Evolutionary conservation across 2,113 vertebrate genomes (phyloP).

Genomic region (Serinus canaria): DNA sequence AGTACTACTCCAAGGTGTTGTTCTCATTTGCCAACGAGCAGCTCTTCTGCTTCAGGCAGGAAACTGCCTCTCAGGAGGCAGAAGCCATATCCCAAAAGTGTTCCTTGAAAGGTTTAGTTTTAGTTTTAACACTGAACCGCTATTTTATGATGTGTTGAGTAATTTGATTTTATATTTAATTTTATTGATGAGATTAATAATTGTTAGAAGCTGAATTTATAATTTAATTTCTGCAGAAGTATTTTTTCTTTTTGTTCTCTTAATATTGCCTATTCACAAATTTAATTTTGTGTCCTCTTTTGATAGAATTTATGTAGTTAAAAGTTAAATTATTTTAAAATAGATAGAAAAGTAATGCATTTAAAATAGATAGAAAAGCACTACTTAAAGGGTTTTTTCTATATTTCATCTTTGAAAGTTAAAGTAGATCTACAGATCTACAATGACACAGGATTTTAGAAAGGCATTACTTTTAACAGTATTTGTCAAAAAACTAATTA

Average conservation of each 20-base stretch:
- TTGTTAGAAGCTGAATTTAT: neutral
- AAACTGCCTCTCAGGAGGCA: neutral
- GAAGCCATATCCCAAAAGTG: neutral
- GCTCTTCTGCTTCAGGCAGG: neutral
- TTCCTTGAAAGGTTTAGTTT: neutral
- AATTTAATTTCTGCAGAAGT: neutral
- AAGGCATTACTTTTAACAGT: neutral
- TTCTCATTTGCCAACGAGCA: neutral
- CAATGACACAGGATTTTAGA: neutral
- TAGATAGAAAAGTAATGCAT: neutral
- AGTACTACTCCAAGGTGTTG: neutral
- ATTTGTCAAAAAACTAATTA: neutral
- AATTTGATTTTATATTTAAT: neutral
- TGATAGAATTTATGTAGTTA: neutral
- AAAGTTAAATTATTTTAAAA: neutral
- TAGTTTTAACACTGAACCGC: neutral
- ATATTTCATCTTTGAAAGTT: neutral
- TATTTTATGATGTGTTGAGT: neutral
- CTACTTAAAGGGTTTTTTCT: neutral
- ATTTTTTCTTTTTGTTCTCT: neutral
- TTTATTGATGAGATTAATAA: neutral
- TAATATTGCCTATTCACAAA: neutral
- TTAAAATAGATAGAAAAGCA: neutral
- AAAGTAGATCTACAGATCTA: neutral
- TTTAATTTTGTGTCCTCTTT: neutral